A percentile compares a stretch with the other conserved stretches of the same genome.
These are phyloP conservation scores for Platycnemis pennipes DNA, from an alignment of 2,888 invertebrate species.

Conservation along the genomic window DNA sequence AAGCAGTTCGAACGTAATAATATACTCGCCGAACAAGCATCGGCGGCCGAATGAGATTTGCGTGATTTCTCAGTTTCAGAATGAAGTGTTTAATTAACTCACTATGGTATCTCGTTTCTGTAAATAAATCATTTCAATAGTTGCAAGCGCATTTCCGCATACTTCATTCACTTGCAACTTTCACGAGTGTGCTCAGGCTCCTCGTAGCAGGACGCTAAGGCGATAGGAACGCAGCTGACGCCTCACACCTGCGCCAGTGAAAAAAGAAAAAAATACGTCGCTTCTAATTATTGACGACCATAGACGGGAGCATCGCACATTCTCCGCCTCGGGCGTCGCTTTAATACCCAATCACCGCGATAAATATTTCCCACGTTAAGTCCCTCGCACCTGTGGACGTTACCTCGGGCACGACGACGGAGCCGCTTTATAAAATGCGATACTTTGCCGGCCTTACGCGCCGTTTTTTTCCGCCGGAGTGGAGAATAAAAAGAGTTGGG, in stretches of 20 bases:
- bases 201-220: neutral
- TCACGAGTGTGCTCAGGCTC: too few species aligned
- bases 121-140: too few species aligned
- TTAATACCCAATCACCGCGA: neutral
- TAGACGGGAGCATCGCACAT: neutral
- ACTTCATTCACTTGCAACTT: too few species aligned
- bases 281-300: neutral
- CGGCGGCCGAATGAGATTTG: too few species aligned
- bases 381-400: neutral
- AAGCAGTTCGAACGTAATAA: too few species aligned
- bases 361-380: neutral
- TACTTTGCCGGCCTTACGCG: neutral
- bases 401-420: neutral
- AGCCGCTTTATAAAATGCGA: conserved; percentile 13
- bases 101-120: too few species aligned
- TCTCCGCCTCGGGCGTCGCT: neutral
- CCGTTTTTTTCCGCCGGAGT: neutral
- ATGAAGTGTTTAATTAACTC: too few species aligned
- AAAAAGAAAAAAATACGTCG: neutral
- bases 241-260: neutral
- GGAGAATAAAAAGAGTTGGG: neutral
- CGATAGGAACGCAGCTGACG: neutral
- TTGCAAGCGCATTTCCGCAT: too few species aligned
- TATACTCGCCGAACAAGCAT: too few species aligned
- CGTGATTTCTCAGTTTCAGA: too few species aligned